phyloP scores from a whole-genome alignment of 2,888 invertebrate species.

The Uloborus plumipes region DNA sequence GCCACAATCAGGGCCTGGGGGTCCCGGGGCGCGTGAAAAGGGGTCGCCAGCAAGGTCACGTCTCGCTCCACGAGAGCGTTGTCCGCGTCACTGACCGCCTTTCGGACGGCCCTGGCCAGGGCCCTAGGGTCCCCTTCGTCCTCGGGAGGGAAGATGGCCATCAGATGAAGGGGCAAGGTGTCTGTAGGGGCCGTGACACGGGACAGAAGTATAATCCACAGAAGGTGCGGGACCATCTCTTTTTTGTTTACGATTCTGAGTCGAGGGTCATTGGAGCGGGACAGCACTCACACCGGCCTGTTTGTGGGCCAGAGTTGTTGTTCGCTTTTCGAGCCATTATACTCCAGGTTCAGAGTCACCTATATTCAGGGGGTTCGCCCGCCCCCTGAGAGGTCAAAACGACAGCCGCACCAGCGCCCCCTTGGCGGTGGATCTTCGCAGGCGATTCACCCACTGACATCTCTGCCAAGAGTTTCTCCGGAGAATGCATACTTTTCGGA shows the following conservation, averaged over 20 bases:
- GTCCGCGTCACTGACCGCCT: slow-evolving; percentile 49
- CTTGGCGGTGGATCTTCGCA: too few species aligned
- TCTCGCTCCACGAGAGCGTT: slow-evolving; percentile 44
- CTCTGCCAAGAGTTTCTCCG: not conserved
- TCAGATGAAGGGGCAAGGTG: slow-evolving; percentile 32
- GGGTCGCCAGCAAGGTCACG: slow-evolving; percentile 47
- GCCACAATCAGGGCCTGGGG: slow-evolving; percentile 16
- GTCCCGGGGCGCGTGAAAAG: slow-evolving; percentile 20
- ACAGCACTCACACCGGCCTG: not conserved
- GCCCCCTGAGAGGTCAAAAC: too few species aligned
- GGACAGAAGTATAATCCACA: slow-evolving; percentile 31
- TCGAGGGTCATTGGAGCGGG: slow-evolving; percentile 4
- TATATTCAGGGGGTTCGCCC: too few species aligned
- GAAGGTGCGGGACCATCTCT: slow-evolving; percentile 15
- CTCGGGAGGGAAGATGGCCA: slow-evolving; percentile 34
- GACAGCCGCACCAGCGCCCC: too few species aligned
- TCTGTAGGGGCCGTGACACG: slow-evolving; percentile 4
- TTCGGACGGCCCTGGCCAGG: slow-evolving; percentile 33
- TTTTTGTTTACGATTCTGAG: not conserved
- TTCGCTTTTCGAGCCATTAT: too few species aligned
- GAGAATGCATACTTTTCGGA: not conserved
- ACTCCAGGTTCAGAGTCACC: too few species aligned
- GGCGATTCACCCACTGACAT: not conserved
- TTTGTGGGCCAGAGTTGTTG: too few species aligned
- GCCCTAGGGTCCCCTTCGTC: slow-evolving; percentile 16